Evolutionary conservation across 2,888 invertebrate species (phyloP).

Genomic region (Euplexia lucipara): DNA sequence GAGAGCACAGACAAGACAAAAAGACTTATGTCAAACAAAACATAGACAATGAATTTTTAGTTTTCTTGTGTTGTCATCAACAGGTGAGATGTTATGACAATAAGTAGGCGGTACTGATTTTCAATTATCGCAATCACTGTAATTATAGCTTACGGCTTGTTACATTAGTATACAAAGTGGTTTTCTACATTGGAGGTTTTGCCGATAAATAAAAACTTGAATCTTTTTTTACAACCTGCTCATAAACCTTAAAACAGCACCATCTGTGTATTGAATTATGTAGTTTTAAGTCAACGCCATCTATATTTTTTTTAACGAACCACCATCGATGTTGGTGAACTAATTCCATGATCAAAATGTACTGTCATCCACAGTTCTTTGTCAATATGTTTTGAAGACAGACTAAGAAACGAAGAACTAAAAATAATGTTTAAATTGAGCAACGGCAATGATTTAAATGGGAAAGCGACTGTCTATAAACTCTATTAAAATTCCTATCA

Average conservation of each 20-base stretch:
- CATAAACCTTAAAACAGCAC: conserved; percentile 52
- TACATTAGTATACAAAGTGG: conserved; percentile 20
- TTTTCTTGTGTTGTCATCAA: too few relatives aligned
- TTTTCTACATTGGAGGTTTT: conserved; percentile 9
- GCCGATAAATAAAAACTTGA: not conserved
- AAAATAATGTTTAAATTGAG: conserved; percentile 50
- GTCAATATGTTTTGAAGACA: not conserved
- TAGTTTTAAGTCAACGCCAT: conserved; percentile 75
- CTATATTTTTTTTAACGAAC: conserved; percentile 72
- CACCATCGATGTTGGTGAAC: conserved; percentile 42
- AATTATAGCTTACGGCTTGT: conserved; percentile 37
- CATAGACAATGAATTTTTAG: too few relatives aligned
- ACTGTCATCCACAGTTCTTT: conserved; percentile 8
- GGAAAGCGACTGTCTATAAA: conserved; percentile 72
- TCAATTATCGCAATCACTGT: conserved; percentile 62
- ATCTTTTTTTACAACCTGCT: not conserved
- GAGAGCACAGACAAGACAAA: too few relatives aligned
- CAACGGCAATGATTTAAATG: conserved; percentile 61
- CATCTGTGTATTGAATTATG: conserved; percentile 70
- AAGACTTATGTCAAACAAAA: too few relatives aligned
- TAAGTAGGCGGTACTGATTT: conserved; percentile 68
- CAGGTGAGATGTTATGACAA: conserved; percentile 67
- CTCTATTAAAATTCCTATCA: conserved; percentile 75
- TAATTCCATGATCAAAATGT: conserved; percentile 21
- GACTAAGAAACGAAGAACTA: conserved; percentile 3